Evolutionary conservation across 2,888 invertebrate species (phyloP).

Genomic region (Lobophora halterata): DNA sequence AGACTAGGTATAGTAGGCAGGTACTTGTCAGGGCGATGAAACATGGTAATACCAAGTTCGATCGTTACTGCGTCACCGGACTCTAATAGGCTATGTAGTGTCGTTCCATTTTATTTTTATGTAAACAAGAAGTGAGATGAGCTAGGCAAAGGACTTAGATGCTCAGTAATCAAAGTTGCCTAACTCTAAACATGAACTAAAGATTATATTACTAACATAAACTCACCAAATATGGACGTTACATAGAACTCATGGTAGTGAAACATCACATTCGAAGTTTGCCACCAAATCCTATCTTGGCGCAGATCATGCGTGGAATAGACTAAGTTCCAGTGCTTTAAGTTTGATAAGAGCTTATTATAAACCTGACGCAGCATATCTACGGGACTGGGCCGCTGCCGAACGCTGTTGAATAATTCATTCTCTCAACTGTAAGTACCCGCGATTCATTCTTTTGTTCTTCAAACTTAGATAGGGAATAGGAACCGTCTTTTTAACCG

Average conservation of each 20-base stretch:
- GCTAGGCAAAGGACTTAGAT: no score
- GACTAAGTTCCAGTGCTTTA: slow-evolving; percentile 31
- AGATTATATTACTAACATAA: no score
- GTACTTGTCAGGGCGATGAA: no score
- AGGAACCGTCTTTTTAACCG: slow-evolving; percentile 7
- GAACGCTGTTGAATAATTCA: slow-evolving; percentile 55
- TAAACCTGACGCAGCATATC: slow-evolving; percentile 50
- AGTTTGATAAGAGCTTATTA: slow-evolving; percentile 45
- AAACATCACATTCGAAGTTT: slow-evolving; percentile 2
- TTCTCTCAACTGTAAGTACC: slow-evolving; percentile 47
- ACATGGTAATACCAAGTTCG: no score
- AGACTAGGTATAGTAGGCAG: no score
- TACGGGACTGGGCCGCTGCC: slow-evolving; percentile 33
- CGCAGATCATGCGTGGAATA: slow-evolving; percentile 31
- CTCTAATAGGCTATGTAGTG: no score
- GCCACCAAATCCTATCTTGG: slow-evolving; percentile 11
- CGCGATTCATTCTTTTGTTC: slow-evolving; percentile 54
- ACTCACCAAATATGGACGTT: not conserved
- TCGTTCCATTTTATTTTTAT: no score
- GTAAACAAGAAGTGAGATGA: no score
- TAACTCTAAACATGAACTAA: no score
- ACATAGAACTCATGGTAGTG: slow-evolving; percentile 1
- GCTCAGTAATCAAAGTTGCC: no score
- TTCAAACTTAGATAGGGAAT: slow-evolving; percentile 33
- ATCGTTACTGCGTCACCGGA: no score